Evolutionary conservation across 2,797 vertebrate genomes (phyloP), one percentile per base, ranked within the genome.

Genomic region (Myotis daubentonii): DNA sequence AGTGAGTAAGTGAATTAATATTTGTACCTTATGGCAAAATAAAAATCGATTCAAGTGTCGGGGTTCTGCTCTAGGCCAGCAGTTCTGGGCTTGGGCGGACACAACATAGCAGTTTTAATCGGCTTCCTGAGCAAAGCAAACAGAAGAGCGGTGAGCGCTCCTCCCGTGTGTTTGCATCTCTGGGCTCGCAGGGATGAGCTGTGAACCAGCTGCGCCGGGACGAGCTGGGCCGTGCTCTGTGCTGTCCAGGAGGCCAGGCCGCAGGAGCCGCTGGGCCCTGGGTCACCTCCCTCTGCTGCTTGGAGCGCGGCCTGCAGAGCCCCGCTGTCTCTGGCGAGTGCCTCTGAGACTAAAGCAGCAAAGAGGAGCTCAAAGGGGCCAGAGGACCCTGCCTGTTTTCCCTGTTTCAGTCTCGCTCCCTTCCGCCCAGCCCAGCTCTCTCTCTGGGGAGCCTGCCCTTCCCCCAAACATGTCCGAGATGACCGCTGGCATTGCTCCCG

Each of bases 331-430:
- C 78, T 72, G 74, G 60, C 62, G 57, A 85, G 68, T 11, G 65
- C 51, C 38, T 96, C 94, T 55, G 83, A 74, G 91, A 62, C 90
- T 25, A 91, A 91, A 57, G 55, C 4, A 57, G 36, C 66, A 33
- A 86, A 80, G 55, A 74, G 44, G 90, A 84, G 38, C 62, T 90
- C 41, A 57, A 38, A 70, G 25, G 86, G 86, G 79, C 12, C 47
- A 55, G 75, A 30, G 15, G 47, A 53, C 41, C 86, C 53, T 80
- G 57, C 33, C 83, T 75, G 28, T 41, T 82, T 84, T 47, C 36
- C 89, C 23, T 78, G 17, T 33, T 74, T n/a, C 79, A 66, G 12
- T 38, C 28, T 28, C 49, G 36, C 62, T 91, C 30, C 79, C 53
- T 83, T 85, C 51, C 83, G 74, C 70, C 75, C 49, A 72, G 74